Evolutionary conservation across 2,888 invertebrate species (phyloP).

Genomic region (Macroteleia sp.): DNA sequence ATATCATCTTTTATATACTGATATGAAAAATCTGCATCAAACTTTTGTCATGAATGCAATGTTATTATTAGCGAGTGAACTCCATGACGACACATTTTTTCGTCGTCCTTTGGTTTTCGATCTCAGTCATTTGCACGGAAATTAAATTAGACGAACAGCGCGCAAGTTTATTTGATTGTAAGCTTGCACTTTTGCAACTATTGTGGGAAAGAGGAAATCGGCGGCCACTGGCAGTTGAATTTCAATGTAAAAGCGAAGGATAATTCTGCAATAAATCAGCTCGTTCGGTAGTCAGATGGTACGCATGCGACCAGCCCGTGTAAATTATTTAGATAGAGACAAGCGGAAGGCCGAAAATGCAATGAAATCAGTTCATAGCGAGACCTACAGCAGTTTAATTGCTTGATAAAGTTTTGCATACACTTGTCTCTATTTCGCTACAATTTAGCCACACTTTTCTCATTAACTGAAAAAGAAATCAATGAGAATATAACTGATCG

Average conservation of each 20-base stretch:
- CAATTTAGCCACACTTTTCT: slow-evolving; percentile 15
- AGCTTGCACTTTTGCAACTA: slow-evolving; percentile 35
- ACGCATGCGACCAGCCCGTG: slow-evolving; percentile 24
- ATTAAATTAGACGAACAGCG: slow-evolving; percentile 27
- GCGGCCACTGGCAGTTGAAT: no score
- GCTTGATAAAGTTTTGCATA: slow-evolving; percentile 45
- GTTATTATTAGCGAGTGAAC: neutral
- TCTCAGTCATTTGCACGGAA: neutral
- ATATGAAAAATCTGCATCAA: no score
- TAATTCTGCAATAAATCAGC: slow-evolving; percentile 56
- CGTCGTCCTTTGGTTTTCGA: neutral
- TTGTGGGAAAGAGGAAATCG: slow-evolving; percentile 21
- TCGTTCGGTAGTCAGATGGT: slow-evolving; percentile 31
- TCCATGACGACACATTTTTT: neutral
- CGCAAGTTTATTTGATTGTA: slow-evolving; percentile 18
- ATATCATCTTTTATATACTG: no score
- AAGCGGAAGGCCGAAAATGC: slow-evolving; percentile 40
- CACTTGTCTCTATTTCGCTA: slow-evolving; percentile 17
- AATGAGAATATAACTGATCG: no score
- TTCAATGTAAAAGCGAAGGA: slow-evolving; percentile 44
- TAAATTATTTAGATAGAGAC: slow-evolving; percentile 40
- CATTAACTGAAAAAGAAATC: no score
- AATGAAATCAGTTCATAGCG: slow-evolving; percentile 38
- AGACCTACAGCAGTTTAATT: slow-evolving; percentile 50
- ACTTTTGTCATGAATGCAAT: neutral